Conservation (phyloP, 2,797 vertebrate species). For the Xyrichtys novacula region DNA sequence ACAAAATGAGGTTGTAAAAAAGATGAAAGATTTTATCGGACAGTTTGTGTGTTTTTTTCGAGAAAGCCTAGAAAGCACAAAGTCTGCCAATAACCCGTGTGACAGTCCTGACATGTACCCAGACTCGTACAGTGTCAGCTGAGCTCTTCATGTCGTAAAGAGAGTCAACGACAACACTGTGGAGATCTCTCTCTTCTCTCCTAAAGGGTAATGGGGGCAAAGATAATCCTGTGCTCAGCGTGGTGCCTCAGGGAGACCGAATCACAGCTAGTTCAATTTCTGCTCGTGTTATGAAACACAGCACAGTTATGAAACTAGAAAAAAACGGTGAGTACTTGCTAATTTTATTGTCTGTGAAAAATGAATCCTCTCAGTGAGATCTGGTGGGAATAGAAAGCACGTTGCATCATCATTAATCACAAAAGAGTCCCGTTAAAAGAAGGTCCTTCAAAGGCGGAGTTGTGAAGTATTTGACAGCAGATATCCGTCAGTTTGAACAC, state of each 20-base stretch:
- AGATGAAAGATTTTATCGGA: too few relatives aligned
- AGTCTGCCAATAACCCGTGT: slow-evolving; percentile 38
- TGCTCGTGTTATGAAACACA: slow-evolving; percentile 70
- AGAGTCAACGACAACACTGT: slow-evolving; percentile 58
- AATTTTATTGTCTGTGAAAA: slow-evolving; percentile 53
- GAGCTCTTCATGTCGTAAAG: slow-evolving; percentile 29
- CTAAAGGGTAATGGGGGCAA: slow-evolving; percentile 69
- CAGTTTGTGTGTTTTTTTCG: slow-evolving; percentile 7
- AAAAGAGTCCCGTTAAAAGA: slow-evolving; percentile 18
- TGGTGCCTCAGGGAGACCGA: slow-evolving; percentile 61
- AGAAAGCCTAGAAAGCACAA: slow-evolving; percentile 16
- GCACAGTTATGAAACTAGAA: slow-evolving; percentile 65
- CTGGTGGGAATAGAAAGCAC: slow-evolving; percentile 27
- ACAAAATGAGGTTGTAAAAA: not conserved
- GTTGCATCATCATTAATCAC: slow-evolving; percentile 32
- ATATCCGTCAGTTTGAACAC: slow-evolving; percentile 2
- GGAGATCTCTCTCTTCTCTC: slow-evolving; percentile 60
- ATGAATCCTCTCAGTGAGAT: slow-evolving; percentile 27
- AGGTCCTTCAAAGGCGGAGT: slow-evolving; percentile 14
- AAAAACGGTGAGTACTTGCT: slow-evolving; percentile 38
- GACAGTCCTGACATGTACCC: slow-evolving; percentile 31
- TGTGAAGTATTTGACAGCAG: not conserved
- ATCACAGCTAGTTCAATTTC: slow-evolving; percentile 66
- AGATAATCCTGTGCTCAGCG: slow-evolving; percentile 69
- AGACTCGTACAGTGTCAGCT: slow-evolving; percentile 14